These are phyloP conservation scores for Tyrannus savana DNA, from an alignment of 2,113 vertebrate genomes.

Conservation along the genomic window DNA sequence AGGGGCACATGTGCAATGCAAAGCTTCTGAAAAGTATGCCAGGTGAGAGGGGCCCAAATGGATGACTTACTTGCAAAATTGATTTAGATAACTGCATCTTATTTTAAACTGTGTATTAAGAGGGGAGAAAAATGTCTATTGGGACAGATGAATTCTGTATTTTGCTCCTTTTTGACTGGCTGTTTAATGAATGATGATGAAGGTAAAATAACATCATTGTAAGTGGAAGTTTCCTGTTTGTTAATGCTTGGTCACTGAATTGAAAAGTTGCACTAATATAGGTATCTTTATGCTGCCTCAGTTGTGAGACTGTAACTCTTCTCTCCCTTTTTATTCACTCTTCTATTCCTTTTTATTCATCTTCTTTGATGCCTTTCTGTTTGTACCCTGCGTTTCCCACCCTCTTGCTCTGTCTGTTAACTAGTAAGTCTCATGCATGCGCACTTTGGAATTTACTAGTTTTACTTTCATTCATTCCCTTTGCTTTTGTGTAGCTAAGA, in stretches of 20 bases:
- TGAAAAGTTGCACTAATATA: neutral
- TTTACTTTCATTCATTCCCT: neutral
- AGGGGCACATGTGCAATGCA: conserved; percentile 98
- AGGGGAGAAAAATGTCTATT: neutral
- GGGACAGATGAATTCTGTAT: neutral
- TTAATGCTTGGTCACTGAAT: neutral
- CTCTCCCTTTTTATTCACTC: neutral
- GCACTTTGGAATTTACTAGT: neutral
- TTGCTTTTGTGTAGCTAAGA: neutral
- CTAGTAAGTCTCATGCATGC: neutral
- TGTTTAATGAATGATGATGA: neutral
- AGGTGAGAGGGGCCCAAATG: conserved; percentile 71
- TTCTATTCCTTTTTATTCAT: neutral
- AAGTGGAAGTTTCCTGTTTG: neutral
- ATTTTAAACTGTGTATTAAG: neutral
- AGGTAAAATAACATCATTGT: neutral
- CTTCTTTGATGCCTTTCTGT: neutral
- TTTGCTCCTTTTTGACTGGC: neutral
- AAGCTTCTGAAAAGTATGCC: conserved; percentile 93
- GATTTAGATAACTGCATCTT: neutral
- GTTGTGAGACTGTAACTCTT: neutral
- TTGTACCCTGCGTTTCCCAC: neutral
- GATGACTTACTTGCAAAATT: neutral
- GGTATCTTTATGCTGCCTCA: neutral
- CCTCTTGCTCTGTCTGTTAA: neutral